phyloP scores from a whole-genome alignment of 2,113 vertebrate species.

The Poicephalus gulielmi region DNA sequence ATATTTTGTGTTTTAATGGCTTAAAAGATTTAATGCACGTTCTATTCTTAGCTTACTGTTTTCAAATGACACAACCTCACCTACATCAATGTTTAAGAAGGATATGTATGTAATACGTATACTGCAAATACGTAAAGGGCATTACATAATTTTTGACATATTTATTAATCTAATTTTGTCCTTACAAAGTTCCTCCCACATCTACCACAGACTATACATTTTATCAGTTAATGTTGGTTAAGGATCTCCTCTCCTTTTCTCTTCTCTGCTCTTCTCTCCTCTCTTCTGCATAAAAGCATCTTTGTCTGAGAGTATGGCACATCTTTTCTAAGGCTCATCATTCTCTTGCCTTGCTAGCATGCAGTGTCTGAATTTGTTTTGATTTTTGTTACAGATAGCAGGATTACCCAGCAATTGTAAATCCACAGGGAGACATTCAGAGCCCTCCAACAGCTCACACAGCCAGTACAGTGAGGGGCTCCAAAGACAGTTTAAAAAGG shows the following conservation, averaged over 20 bases:
- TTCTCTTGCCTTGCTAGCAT: neutral
- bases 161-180: neutral
- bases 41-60: neutral
- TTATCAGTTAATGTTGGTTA: neutral
- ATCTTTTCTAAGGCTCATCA: neutral
- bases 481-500: neutral
- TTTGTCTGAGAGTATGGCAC: neutral
- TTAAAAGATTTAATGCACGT: neutral
- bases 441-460: neutral
- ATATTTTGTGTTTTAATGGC: neutral
- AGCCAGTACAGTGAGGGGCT: neutral
- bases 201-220: neutral
- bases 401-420: neutral
- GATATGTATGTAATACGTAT: neutral
- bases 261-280: neutral
- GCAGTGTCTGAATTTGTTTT: neutral
- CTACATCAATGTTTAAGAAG: neutral
- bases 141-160: neutral
- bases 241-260: neutral
- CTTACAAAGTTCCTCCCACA: neutral
- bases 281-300: neutral
- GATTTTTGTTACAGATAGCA: neutral
- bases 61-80: neutral
- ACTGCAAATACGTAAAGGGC: neutral
- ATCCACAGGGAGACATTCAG: neutral